These are phyloP conservation scores for Merops nubicus DNA, from an alignment of 2,113 vertebrate species.

Conservation along the genomic window DNA sequence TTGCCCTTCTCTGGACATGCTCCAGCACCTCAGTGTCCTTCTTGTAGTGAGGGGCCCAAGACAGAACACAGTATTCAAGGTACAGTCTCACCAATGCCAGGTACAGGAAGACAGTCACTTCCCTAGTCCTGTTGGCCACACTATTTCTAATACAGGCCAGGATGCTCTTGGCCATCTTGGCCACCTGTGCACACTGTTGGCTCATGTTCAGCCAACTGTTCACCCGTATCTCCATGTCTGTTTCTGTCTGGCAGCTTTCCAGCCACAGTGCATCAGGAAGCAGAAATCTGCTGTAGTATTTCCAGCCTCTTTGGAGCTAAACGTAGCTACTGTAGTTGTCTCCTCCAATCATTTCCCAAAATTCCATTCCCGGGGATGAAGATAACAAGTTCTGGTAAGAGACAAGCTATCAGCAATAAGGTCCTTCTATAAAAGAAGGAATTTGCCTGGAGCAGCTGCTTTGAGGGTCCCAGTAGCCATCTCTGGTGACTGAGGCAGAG, in stretches of 20 bases:
- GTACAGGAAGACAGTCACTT: no score
- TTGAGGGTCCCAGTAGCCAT: not conserved
- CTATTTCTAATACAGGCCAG: not conserved
- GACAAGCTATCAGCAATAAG: not conserved
- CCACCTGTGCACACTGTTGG: not conserved
- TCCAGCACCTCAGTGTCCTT: no score
- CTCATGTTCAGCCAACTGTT: fast-evolving
- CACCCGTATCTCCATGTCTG: not conserved
- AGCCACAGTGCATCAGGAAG: not conserved
- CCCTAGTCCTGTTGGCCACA: not conserved
- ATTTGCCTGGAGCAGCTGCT: not conserved
- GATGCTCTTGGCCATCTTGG: not conserved
- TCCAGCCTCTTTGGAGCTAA: not conserved
- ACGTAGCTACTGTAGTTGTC: not conserved
- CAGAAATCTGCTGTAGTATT: not conserved
- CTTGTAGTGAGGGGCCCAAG: no score
- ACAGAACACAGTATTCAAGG: no score
- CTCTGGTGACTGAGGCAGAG: no score
- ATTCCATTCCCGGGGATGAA: not conserved
- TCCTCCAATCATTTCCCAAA: not conserved
- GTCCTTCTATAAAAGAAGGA: not conserved
- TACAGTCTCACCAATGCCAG: no score
- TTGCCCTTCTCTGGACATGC: not conserved
- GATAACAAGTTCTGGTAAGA: not conserved
- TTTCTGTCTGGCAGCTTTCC: not conserved